Evolutionary conservation across 2,888 invertebrate species (phyloP).

Genomic region (Pachliopta kotzebuea): DNA sequence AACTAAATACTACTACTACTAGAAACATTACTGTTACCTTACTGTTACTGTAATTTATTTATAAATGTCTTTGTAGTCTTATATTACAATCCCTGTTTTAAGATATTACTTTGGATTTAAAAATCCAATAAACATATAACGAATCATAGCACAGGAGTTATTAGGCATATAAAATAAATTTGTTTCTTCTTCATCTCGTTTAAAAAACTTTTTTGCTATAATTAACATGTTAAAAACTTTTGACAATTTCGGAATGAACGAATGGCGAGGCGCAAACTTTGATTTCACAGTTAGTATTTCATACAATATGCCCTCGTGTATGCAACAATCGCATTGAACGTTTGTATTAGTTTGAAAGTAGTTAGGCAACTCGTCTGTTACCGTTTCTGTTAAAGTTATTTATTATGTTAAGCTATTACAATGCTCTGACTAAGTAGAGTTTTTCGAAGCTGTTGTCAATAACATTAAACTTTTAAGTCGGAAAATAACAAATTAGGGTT

Average conservation of each 20-base stretch:
- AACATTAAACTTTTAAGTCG: background rate
- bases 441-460: background rate
- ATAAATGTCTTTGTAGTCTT: too few species aligned
- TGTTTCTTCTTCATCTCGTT: background rate
- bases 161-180: background rate
- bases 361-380: background rate
- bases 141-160: too few species aligned
- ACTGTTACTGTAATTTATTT: too few species aligned
- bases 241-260: constrained; percentile 20
- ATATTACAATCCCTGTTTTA: too few species aligned
- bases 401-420: background rate
- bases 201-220: background rate
- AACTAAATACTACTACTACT: too few species aligned
- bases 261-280: background rate
- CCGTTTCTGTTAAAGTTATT: constrained; percentile 6
- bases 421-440: background rate
- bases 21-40: too few species aligned
- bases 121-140: too few species aligned
- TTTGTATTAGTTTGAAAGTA: background rate
- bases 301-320: constrained; percentile 1
- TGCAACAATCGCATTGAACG: constrained; percentile 11
- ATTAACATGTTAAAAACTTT: constrained; percentile 15
- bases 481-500: too few species aligned
- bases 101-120: too few species aligned
- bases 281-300: constrained; percentile 14